Conservation (phyloP, 1,140 invertebrate genomes). For the Bactericera cockerelli region DNA sequence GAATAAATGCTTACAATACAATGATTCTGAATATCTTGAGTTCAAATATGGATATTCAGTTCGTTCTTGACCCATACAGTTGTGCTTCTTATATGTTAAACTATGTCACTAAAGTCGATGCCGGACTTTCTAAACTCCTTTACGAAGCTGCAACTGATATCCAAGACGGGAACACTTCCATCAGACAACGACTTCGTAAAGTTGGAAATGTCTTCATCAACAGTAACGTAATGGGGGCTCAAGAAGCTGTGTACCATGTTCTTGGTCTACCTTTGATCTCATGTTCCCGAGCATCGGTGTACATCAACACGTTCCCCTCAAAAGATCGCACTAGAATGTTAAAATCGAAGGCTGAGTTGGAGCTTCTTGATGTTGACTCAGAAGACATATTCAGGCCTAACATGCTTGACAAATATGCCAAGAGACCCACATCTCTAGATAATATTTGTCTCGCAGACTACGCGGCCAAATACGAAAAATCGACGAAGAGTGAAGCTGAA, state of each 20-base stretch:
- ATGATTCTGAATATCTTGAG: conserved; percentile 18
- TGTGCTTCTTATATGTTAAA: conserved; percentile 22
- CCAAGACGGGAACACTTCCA: conserved; percentile 14
- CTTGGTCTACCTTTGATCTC: conserved; percentile 20
- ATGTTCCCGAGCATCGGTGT: conserved; percentile 17
- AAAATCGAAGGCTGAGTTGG: not conserved
- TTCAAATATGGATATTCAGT: conserved; percentile 25
- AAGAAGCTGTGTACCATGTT: conserved; percentile 25
- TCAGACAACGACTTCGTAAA: conserved; percentile 20
- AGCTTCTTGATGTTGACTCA: conserved; percentile 10
- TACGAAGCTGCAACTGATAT: conserved; percentile 16
- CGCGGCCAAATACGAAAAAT: conserved; percentile 22
- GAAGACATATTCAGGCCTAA: conserved; percentile 11
- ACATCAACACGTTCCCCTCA: conserved; percentile 1
- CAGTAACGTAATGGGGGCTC: conserved; percentile 22
- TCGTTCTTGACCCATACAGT: conserved; percentile 22
- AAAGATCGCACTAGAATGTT: not conserved
- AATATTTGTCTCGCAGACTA: conserved; percentile 24
- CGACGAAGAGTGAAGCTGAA: conserved; percentile 18
- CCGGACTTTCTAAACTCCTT: conserved; percentile 21
- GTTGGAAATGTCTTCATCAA: conserved; percentile 24
- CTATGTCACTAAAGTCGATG: conserved; percentile 19
- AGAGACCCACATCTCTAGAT: conserved; percentile 19
- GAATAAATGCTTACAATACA: conserved; percentile 23
- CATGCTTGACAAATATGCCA: conserved; percentile 15